Conservation (phyloP, 1,140 invertebrate species). For the Musca vetustissima region DNA sequence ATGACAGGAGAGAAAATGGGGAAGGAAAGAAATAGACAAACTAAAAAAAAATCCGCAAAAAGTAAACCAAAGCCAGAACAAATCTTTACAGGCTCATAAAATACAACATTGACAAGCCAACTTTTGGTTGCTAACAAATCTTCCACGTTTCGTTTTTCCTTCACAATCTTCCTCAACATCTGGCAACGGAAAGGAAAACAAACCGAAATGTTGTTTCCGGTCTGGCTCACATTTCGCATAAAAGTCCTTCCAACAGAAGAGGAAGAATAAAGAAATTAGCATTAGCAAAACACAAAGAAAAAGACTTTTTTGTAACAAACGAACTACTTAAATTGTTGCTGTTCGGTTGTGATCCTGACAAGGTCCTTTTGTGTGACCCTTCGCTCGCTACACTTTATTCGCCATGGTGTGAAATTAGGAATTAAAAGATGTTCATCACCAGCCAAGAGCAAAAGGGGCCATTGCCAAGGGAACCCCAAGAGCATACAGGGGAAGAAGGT, state of each 20-base stretch:
- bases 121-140: too few relatives aligned
- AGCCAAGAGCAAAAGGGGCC: background rate
- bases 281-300: too few relatives aligned
- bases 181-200: too few relatives aligned
- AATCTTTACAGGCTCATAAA: conserved; percentile 31
- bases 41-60: background rate
- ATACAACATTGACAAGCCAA: conserved; percentile 25
- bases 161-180: background rate
- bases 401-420: conserved; percentile 52
- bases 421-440: conserved; percentile 48
- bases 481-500: too few relatives aligned
- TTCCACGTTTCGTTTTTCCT: too few relatives aligned
- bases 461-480: background rate
- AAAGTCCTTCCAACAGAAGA: background rate
- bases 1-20: background rate
- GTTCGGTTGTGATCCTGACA: too few relatives aligned
- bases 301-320: background rate
- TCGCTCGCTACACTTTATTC: background rate
- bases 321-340: background rate
- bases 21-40: background rate
- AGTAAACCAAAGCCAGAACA: background rate
- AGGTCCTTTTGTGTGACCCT: background rate
- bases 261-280: background rate
- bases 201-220: background rate
- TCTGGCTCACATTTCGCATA: conserved; percentile 1